Percentiles rank a stretch among this genome's conserved stretches.
phyloP scores from a whole-genome alignment of 2,888 invertebrate genomes.

The Athalia rosae region DNA sequence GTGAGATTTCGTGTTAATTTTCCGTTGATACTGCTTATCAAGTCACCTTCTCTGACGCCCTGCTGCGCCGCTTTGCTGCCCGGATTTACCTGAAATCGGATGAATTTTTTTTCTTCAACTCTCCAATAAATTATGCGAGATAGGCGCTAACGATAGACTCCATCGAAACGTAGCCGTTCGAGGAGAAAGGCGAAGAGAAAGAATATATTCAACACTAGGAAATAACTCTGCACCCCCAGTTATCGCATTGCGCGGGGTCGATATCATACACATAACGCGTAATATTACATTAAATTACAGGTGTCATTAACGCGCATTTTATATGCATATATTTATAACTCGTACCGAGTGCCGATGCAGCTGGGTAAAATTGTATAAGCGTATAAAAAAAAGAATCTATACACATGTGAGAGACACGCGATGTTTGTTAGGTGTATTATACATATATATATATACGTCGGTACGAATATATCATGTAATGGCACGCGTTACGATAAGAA shows the following conservation, averaged over 20 bases:
- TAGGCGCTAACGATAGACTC: too few relatives aligned
- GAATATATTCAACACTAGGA: too few relatives aligned
- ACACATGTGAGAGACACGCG: conserved; percentile 27
- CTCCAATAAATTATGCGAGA: too few relatives aligned
- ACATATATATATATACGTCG: background rate
- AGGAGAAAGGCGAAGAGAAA: too few relatives aligned
- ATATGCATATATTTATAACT: background rate
- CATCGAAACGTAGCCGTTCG: too few relatives aligned
- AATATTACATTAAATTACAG: conserved; percentile 26
- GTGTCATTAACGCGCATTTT: background rate
- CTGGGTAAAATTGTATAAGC: too few relatives aligned
- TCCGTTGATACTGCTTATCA: conserved; percentile 87
- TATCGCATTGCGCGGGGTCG: too few relatives aligned
- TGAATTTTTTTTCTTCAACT: too few relatives aligned
- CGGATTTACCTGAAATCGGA: conserved; percentile 86
- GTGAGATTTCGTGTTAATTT: conserved; percentile 80
- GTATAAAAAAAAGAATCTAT: background rate
- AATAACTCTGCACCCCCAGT: too few relatives aligned
- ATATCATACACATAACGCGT: background rate
- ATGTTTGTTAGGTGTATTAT: conserved; percentile 5
- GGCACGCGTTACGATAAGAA: background rate
- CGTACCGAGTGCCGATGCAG: too few relatives aligned
- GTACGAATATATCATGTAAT: background rate
- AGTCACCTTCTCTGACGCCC: conserved; percentile 88
- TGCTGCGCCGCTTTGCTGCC: conserved; percentile 89